phyloP scores from a whole-genome alignment of 2,888 invertebrate species.

The Lycaena phlaeas region DNA sequence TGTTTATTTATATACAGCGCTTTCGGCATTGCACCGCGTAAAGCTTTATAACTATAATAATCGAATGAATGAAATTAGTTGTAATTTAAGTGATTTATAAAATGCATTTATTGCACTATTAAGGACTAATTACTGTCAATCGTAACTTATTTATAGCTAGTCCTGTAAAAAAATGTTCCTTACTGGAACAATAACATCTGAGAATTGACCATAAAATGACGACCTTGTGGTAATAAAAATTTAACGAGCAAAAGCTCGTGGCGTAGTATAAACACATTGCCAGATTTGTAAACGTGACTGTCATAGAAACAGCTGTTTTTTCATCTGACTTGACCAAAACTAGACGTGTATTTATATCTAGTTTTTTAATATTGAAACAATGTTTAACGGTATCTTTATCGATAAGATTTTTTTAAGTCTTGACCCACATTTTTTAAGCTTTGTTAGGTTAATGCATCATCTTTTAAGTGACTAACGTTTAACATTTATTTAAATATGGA shows the following conservation, averaged over 20 bases:
- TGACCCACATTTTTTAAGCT: too few relatives aligned
- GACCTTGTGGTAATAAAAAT: constrained; percentile 74
- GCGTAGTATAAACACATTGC: constrained; percentile 51
- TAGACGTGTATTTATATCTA: neutral
- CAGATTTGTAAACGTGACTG: constrained; percentile 61
- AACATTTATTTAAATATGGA: too few relatives aligned
- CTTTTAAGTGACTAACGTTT: too few relatives aligned
- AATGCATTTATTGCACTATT: constrained; percentile 52
- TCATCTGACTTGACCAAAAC: constrained; percentile 34
- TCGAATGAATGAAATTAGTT: constrained; percentile 20
- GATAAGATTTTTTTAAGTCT: too few relatives aligned
- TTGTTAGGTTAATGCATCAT: too few relatives aligned
- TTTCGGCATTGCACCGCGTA: constrained; percentile 1
- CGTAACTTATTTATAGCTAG: constrained; percentile 51
- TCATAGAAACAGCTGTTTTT: constrained; percentile 62
- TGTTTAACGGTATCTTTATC: too few relatives aligned
- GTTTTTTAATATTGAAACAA: neutral
- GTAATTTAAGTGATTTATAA: constrained; percentile 43
- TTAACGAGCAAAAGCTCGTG: constrained; percentile 64
- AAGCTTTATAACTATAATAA: constrained; percentile 7
- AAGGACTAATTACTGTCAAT: constrained; percentile 63
- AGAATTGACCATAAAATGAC: constrained; percentile 72
- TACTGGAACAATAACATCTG: constrained; percentile 65
- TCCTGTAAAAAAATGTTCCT: constrained; percentile 47
- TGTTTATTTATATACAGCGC: constrained; percentile 18